Evolutionary conservation across 2,113 vertebrate genomes (phyloP).

Genomic region (Equus przewalskii): DNA sequence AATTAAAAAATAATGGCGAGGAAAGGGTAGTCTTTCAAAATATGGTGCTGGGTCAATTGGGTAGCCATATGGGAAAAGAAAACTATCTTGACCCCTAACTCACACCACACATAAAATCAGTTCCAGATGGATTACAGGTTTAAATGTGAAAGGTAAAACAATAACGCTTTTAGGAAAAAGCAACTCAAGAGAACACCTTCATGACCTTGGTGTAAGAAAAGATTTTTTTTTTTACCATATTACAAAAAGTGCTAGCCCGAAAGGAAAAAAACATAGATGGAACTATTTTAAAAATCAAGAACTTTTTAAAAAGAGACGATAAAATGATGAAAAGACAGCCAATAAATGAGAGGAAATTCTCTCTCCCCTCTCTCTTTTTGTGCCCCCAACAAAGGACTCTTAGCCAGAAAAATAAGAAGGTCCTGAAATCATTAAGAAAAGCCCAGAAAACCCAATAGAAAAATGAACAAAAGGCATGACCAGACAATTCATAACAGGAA

Average conservation of each 20-base stretch:
- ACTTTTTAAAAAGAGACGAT: neutral
- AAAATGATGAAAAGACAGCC: neutral
- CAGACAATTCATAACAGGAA: neutral
- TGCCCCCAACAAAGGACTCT: neutral
- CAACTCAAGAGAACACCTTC: conserved; percentile 22
- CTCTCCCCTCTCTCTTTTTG: neutral
- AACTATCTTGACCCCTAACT: conserved; percentile 52
- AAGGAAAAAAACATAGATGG: neutral
- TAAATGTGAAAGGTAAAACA: conserved; percentile 39
- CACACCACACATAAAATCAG: conserved; percentile 63
- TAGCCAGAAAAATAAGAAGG: neutral
- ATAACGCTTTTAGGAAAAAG: conserved; percentile 38
- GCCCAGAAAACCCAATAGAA: neutral
- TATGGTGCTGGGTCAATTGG: neutral
- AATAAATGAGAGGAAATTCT: neutral
- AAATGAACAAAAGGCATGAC: neutral
- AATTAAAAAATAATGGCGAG: conserved; percentile 54
- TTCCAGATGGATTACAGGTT: conserved; percentile 65
- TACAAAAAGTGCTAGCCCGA: neutral
- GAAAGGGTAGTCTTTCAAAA: conserved; percentile 16
- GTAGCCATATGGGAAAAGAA: conserved; percentile 41
- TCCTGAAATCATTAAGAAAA: neutral
- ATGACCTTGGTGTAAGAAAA: conserved; percentile 20
- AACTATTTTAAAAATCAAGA: neutral
- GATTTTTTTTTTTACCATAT: neutral